Conservation (phyloP, 2,888 invertebrate genomes). For the Epinotia nisella region DNA sequence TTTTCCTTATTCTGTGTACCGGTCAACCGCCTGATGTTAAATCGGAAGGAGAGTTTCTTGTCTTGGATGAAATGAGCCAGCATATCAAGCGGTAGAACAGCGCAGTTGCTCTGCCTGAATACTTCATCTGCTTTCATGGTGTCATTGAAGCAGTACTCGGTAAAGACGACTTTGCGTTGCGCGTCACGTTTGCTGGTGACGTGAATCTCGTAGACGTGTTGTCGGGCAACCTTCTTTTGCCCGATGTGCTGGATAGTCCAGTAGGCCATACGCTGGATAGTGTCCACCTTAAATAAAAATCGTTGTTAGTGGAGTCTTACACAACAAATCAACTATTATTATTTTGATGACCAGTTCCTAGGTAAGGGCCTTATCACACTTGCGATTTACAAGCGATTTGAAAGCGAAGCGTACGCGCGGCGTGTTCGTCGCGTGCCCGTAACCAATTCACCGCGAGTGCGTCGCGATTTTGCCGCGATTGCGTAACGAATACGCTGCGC, state of each 20-base stretch:
- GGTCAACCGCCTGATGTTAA: constrained; percentile 63
- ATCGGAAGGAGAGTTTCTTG: constrained; percentile 65
- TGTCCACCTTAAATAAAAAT: constrained; percentile 57
- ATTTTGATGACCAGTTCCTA: too few species aligned
- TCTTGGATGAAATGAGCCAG: constrained; percentile 66
- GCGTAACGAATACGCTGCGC: too few species aligned
- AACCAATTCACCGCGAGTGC: too few species aligned
- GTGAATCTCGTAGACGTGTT: constrained; percentile 73
- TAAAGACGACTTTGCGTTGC: constrained; percentile 66
- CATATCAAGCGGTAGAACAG: constrained; percentile 65
- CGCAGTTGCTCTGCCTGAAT: constrained; percentile 69
- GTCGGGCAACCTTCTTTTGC: constrained; percentile 65
- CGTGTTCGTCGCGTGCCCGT: too few species aligned
- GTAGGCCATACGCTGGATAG: constrained; percentile 70
- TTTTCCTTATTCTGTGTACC: constrained; percentile 51
- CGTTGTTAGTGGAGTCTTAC: neutral
- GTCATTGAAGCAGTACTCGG: constrained; percentile 74
- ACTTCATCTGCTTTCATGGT: constrained; percentile 70
- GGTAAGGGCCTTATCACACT: too few species aligned
- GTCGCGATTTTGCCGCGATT: too few species aligned
- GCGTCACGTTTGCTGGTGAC: constrained; percentile 66
- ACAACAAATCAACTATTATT: too few species aligned
- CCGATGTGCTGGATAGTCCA: constrained; percentile 76
- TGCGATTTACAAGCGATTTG: too few species aligned
- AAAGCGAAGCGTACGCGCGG: too few species aligned